These are phyloP conservation scores for Falco novaeseelandiae DNA, from an alignment of 2,797 vertebrate genomes.

Conservation along the genomic window DNA sequence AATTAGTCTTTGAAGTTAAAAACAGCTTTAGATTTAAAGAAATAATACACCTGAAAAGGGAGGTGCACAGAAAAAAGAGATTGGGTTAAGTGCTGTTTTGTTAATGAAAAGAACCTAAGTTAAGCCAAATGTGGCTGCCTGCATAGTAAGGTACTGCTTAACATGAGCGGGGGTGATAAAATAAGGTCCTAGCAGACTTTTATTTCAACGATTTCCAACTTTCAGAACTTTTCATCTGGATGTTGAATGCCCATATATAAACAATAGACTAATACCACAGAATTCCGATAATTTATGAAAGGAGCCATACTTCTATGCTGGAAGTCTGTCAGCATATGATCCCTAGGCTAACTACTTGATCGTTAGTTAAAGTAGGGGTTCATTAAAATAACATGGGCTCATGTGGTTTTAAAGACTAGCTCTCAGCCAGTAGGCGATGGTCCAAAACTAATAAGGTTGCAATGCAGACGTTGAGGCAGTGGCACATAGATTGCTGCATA, in stretches of 20 bases:
- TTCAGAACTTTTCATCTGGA: background rate
- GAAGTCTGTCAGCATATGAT: background rate
- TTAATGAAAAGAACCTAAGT: background rate
- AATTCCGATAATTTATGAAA: background rate
- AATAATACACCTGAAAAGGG: background rate
- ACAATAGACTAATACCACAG: background rate
- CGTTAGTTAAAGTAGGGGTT: constrained; percentile 35
- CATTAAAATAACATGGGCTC: constrained; percentile 49
- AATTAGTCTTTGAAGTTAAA: constrained; percentile 60
- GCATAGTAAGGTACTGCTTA: background rate
- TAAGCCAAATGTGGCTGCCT: constrained; percentile 12
- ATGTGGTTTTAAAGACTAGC: constrained; percentile 34
- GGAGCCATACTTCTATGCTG: background rate
- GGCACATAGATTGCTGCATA: background rate
- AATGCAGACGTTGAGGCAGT: background rate
- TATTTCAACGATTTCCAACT: background rate
- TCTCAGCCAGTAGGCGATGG: background rate
- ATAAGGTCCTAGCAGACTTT: background rate
- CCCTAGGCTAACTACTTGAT: background rate
- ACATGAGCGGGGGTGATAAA: background rate
- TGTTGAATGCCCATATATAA: background rate
- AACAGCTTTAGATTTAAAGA: constrained; percentile 39
- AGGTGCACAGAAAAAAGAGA: constrained; percentile 12
- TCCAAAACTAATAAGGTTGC: constrained; percentile 2
- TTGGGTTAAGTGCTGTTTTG: background rate